Evolutionary conservation across 1,140 invertebrate genomes (phyloP).

Genomic region (Stenopsyche tienmushanensis): DNA sequence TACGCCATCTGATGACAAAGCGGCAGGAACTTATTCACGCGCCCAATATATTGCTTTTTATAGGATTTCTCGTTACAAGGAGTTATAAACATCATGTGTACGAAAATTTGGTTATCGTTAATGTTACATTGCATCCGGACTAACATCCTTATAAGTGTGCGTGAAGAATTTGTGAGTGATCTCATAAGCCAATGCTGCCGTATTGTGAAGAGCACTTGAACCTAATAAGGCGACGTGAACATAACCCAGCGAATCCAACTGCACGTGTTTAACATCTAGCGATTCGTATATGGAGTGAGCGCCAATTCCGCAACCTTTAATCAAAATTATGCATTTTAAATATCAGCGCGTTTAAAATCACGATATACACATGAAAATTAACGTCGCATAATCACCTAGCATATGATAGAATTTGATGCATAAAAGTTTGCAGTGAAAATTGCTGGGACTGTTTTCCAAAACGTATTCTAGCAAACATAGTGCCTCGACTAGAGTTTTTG

Average conservation of each 20-base stretch:
- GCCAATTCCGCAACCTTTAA: conserved; percentile 64
- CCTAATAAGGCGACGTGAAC: conserved; percentile 73
- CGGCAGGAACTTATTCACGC: too few relatives aligned
- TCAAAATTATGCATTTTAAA: background rate
- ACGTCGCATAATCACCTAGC: conserved; percentile 60
- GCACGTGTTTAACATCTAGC: conserved; percentile 92
- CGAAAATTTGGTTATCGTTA: too few relatives aligned
- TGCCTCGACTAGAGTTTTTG: conserved; percentile 63
- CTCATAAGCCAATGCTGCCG: conserved; percentile 66
- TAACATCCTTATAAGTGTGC: conserved; percentile 82
- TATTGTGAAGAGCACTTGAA: conserved; percentile 66
- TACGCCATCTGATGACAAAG: too few relatives aligned
- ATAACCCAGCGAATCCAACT: conserved; percentile 89
- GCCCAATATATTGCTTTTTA: too few relatives aligned
- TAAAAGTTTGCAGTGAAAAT: conserved; percentile 76
- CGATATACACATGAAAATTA: too few relatives aligned
- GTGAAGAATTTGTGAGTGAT: conserved; percentile 82
- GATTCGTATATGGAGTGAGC: conserved; percentile 67
- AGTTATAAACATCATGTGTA: too few relatives aligned
- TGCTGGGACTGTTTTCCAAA: conserved; percentile 69
- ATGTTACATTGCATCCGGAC: conserved; percentile 41
- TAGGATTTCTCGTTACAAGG: too few relatives aligned
- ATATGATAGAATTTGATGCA: conserved; percentile 72
- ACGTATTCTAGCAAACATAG: conserved; percentile 69
- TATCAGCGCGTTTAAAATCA: background rate